Conservation (phyloP, 1,140 invertebrate species). For the Aradophagus sp. region DNA sequence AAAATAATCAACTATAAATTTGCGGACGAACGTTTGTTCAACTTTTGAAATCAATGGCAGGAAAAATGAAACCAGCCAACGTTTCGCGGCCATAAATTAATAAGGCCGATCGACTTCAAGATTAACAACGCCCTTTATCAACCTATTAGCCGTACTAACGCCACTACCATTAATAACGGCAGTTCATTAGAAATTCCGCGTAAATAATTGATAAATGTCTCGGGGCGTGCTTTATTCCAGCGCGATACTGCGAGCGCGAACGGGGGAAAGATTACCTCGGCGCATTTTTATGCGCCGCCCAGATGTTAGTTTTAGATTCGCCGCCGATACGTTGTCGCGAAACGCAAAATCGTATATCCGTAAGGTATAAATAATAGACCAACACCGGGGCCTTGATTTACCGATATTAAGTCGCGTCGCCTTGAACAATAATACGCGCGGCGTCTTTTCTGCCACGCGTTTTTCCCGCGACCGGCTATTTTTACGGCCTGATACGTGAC, state of each 20-base stretch:
- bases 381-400: conserved; percentile 7
- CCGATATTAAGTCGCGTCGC: conserved; percentile 12
- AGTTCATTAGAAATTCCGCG: conserved; percentile 44
- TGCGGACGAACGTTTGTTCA: too few species aligned
- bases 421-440: conserved; percentile 36
- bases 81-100: too few species aligned
- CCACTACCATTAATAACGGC: conserved; percentile 36
- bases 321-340: conserved; percentile 7
- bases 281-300: conserved; percentile 14
- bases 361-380: conserved; percentile 16
- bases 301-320: conserved; percentile 26
- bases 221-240: conserved; percentile 30
- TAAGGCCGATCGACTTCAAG: conserved; percentile 30
- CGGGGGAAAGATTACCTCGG: conserved; percentile 31
- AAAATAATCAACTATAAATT: too few species aligned
- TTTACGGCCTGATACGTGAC: conserved; percentile 60
- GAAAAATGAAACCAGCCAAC: neutral
- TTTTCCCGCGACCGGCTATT: conserved; percentile 58
- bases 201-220: conserved; percentile 55
- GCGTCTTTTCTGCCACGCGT: conserved; percentile 29
- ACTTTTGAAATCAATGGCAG: conserved; percentile 16
- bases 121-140: conserved; percentile 41
- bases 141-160: conserved; percentile 35
- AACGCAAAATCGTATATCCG: conserved; percentile 14
- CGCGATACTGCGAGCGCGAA: conserved; percentile 3